Conservation (phyloP, 2,113 vertebrate genomes). For the Dryoscopus gambensis region DNA sequence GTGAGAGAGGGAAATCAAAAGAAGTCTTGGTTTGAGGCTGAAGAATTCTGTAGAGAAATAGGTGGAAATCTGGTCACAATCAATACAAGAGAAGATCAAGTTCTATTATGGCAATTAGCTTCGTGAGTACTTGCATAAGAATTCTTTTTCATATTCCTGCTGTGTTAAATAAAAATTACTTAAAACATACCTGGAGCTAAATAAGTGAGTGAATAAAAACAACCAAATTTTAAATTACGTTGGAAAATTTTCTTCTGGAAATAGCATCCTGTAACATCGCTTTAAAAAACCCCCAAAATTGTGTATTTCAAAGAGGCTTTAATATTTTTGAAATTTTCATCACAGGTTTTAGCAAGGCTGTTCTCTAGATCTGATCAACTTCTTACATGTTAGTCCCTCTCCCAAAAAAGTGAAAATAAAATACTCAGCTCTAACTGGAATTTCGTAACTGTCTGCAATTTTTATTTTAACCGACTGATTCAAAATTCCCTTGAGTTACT, state of each 20-base stretch:
- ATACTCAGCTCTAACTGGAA: not conserved
- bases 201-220: not conserved
- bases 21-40: conserved; percentile 85
- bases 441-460: not conserved
- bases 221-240: not conserved
- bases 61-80: conserved; percentile 85
- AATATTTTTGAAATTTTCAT: not conserved
- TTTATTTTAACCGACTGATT: not conserved
- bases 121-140: conserved; percentile 26
- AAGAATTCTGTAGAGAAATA: conserved; percentile 81
- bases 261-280: not conserved
- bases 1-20: conserved; percentile 56
- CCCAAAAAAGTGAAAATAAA: not conserved
- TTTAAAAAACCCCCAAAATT: not conserved
- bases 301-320: not conserved
- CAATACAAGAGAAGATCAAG: conserved; percentile 66
- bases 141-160: not conserved
- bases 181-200: not conserved
- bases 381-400: not conserved
- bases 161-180: not conserved
- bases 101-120: conserved; percentile 22
- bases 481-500: rapidly evolving
- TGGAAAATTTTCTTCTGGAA: not conserved
- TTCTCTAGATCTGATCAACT: not conserved
- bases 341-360: not conserved